A percentile compares a stretch with the other conserved stretches of the same genome.
These are phyloP conservation scores for Erinaceus europaeus DNA, from an alignment of 2,113 vertebrate species.

Conservation along the genomic window DNA sequence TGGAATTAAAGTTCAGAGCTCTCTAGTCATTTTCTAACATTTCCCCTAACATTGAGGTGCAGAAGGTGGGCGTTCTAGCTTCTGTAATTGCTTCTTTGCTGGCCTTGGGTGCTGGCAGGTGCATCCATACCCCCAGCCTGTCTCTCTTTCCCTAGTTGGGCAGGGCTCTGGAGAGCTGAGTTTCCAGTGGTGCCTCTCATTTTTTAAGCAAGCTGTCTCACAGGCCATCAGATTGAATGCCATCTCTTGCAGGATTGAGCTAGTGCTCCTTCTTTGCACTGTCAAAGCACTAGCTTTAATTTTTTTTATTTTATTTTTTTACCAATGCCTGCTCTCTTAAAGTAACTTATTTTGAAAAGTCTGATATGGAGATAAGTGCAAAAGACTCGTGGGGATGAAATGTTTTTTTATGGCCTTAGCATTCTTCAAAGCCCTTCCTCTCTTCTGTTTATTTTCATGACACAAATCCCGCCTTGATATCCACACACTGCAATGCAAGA, in stretches of 20 bases:
- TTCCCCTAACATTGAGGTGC: too few relatives aligned
- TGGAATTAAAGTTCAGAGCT: too few relatives aligned
- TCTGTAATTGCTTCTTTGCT: too few relatives aligned
- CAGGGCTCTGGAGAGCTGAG: too few relatives aligned
- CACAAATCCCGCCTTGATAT: conserved; percentile 2
- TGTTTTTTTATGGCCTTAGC: neutral
- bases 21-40: too few relatives aligned
- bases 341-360: conserved; percentile 46
- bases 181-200: too few relatives aligned
- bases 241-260: neutral
- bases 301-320: conserved; percentile 22
- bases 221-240: neutral
- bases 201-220: too few relatives aligned
- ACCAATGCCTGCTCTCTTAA: neutral
- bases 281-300: neutral
- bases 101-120: too few relatives aligned
- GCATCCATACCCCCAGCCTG: too few relatives aligned
- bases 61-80: too few relatives aligned
- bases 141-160: too few relatives aligned
- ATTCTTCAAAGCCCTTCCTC: conserved; percentile 29
- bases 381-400: conserved; percentile 1
- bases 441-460: conserved; percentile 41
- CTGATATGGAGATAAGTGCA: neutral
- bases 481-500: neutral
- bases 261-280: neutral